Conservation (phyloP, 2,888 invertebrate species). For the Pyralis farinalis region DNA sequence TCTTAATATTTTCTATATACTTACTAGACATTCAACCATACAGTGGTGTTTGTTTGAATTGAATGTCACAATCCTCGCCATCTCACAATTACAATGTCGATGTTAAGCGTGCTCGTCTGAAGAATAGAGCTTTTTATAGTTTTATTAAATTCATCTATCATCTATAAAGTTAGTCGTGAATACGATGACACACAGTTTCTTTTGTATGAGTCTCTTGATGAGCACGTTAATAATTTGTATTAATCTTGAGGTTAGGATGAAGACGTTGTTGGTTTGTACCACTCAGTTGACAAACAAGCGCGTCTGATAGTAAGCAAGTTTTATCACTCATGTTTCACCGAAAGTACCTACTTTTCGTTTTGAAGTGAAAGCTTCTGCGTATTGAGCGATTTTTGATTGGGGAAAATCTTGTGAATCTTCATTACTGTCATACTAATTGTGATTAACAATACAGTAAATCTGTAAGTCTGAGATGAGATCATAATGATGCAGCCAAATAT, state of each 20-base stretch:
- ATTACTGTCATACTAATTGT: too few species aligned
- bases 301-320: too few species aligned
- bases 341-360: too few species aligned
- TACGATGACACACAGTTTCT: slow-evolving; percentile 39
- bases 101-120: slow-evolving; percentile 21
- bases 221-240: slow-evolving; percentile 1
- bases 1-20: slow-evolving; percentile 24
- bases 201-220: slow-evolving; percentile 2
- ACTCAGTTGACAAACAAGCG: too few species aligned
- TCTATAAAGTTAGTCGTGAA: slow-evolving; percentile 19
- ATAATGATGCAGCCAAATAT: too few species aligned
- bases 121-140: slow-evolving; percentile 36
- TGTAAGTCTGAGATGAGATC: too few species aligned
- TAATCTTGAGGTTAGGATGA: background rate
- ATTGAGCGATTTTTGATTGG: too few species aligned
- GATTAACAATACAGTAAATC: too few species aligned
- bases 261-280: too few species aligned
- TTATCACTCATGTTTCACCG: too few species aligned
- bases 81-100: slow-evolving; percentile 36
- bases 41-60: slow-evolving; percentile 13
- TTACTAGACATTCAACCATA: slow-evolving; percentile 7
- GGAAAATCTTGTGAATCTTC: too few species aligned
- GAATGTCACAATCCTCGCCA: slow-evolving; percentile 52
- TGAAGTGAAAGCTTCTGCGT: too few species aligned
- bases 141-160: slow-evolving; percentile 57